Evolutionary conservation across 2,113 vertebrate genomes (phyloP), one percentile per base, ranked within the genome.

Genomic region (Hypomesus transpacificus): DNA sequence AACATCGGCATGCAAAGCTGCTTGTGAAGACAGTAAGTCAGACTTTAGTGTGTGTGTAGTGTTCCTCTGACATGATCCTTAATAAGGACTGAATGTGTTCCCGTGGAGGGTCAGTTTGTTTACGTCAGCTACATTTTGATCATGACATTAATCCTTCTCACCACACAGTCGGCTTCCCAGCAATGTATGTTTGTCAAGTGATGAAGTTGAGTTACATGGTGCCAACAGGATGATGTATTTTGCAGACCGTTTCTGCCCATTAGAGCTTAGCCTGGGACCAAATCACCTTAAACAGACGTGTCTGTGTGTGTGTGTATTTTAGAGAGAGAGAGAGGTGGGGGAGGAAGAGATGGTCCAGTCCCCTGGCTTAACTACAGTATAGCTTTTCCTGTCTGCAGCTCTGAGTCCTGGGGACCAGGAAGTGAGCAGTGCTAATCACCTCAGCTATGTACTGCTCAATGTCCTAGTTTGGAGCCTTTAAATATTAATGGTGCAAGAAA

Each of bases 401-500:
- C 20, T 1, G 13, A 81, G 74, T 82, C 80, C 71, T 73, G 62
- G 74, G 73, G 77, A 81, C 78, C 68, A 79, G 82, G 78, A 84
- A 87, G 86, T 82, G 80, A 86, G 78, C 75, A 75, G 68, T 76
- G 80, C 68, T 60, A 14, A 14, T 14, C 26, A n/a, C 4, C 59
- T 61, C 20, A 50, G 17, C 1, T 28, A 50, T 21, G 24, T 26
- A 26, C 18, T 68, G 50, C 17, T 51, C 53, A 16, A 26, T 85
- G 81, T 84, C 79, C 83, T 82, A 87, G 76, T 87, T 88, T 85
- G 69, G 63, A 82, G 39, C n/a, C 66, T 11, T 89, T 89, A 87
- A 87, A 86, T 89, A 87, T 87, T 88, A 84, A 88, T 85, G 75
- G 53, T 16, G 67, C 69, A 84, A 66, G 11, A 78, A 83, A 84